Evolutionary conservation across 2,888 invertebrate genomes (phyloP), one percentile per base, ranked within the genome.

Genomic region (Choristoneura rosaceana): DNA sequence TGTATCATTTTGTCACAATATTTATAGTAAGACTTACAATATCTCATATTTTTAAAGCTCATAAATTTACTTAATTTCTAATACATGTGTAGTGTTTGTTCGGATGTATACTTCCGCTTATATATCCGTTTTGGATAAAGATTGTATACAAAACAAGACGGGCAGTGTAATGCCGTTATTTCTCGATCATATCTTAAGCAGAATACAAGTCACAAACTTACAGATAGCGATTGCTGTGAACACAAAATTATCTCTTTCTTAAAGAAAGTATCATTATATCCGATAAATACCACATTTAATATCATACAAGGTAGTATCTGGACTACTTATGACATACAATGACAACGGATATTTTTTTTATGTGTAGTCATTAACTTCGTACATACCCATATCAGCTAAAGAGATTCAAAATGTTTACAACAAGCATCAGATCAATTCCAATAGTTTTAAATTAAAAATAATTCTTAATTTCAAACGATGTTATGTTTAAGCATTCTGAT

Each of bases 401-500:
- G 61, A 61, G 69, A 69, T 69, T 47, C 67, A 67, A 14, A 61
- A 68, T 47, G 38, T 2, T 50, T 17, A 50, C 17, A 17, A 45
- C 8, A 34, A 47, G 43, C 33, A 45, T 45, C 45, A 43, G 41
- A 43, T 43, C 25, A 17, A 62, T 25, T 55, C 25, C 25, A 55
- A 25, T 17, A 17, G 2, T 17, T 12, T 8, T 52, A 52, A 15
- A 52, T 3, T 15, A 25, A 10, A 25, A 25, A 55, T 25, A 4
- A 55, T 25, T 34, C 58, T 67, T 45, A 59, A 43, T 52, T 50
- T 47, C 52, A 52, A 55, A 12, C 15, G 33, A 15, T 41, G 34
- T 38, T n/a, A 4, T 8, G n/a, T 60, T 52, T 73, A 73, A 33
- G 71, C 61, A 55, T 71, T 73, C 43, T 73, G 73, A 33, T 45